A percentile compares a stretch with the other conserved stretches of the same genome.
phyloP scores from a whole-genome alignment of 2,113 vertebrate genomes.

The Channa argus region DNA sequence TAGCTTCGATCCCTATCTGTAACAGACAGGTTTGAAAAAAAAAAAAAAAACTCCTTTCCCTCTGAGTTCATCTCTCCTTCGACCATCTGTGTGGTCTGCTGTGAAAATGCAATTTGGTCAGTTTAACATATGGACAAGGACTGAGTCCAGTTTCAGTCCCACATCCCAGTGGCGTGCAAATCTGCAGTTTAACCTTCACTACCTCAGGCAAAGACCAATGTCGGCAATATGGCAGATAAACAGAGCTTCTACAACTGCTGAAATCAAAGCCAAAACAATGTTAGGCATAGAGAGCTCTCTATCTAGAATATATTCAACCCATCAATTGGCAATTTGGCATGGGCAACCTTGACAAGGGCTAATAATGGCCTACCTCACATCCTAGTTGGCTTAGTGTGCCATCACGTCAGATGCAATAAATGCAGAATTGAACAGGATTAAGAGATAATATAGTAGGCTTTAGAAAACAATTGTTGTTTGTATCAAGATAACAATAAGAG shows the following conservation, averaged over 20 bases:
- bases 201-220: constrained; percentile 15
- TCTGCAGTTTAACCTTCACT: not conserved
- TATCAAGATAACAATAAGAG: no score
- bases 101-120: constrained; percentile 1
- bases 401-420: no score
- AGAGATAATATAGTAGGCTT: no score
- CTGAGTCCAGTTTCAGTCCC: not conserved
- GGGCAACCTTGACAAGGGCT: no score
- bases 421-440: no score
- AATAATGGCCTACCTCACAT: no score
- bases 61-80: constrained; percentile 10
- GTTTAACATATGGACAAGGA: constrained; percentile 18
- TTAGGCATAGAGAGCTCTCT: constrained; percentile 2
- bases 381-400: no score
- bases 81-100: constrained; percentile 11
- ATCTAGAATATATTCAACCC: not conserved
- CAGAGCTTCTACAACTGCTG: not conserved
- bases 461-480: no score
- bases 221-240: constrained; percentile 5
- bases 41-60: constrained; percentile 25
- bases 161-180: constrained; percentile 12
- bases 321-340: no score
- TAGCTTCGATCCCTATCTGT: constrained; percentile 38
- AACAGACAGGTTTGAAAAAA: constrained; percentile 26
- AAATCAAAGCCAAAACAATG: not conserved